Base-by-base conservation (phyloP, 2,113 vertebrate genomes). In the Urocitellus parryii region DNA sequence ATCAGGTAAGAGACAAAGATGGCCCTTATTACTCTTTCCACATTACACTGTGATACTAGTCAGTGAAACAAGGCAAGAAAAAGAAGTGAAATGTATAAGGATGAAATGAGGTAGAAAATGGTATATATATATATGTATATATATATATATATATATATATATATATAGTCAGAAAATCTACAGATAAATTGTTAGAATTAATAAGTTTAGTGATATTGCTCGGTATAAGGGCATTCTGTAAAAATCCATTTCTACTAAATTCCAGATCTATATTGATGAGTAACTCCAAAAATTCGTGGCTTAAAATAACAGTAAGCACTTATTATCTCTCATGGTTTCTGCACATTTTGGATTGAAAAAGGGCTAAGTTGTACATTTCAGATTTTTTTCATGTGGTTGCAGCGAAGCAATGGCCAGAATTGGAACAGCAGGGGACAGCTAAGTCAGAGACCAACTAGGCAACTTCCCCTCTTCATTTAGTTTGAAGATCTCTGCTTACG, bases 271-370 rank as follows among this genome's bases (percentile, higher is more conserved):
- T 53, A 85, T 77, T 95, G 42, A 29, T 77, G n/a, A 93, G 42
- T 91, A 86, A 78, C 10, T 34, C 53, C 79, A 37, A 87, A 78
- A 61, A 32, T 74, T 94, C 53, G 16, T 80, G 74, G 39, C 18
- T 96, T 95, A 90, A 91, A 93, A 45, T 25, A 92, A 92, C 32
- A 83, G 39, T 39, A 90, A 39, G 86, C 32, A 32, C 56, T 82
- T 94, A n/a, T 91, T 91, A 56, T 34, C 63, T 29, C 17, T 94
- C 22, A 51, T 74, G 67, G 8, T 90, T 88, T 90, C 82, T 93
- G 27, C 37, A 73, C 39, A 61, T 70, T 96, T 97, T 85, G n/a
- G 39, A 83, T 93, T 94, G 16, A n/a, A 68, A 48, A 77, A 93
- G 51, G 22, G 29, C 61, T 88, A 13, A 86, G 42, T 48, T 70